Evolutionary conservation across 2,113 vertebrate species (phyloP).

Genomic region (Gasterosteus aculeatus): DNA sequence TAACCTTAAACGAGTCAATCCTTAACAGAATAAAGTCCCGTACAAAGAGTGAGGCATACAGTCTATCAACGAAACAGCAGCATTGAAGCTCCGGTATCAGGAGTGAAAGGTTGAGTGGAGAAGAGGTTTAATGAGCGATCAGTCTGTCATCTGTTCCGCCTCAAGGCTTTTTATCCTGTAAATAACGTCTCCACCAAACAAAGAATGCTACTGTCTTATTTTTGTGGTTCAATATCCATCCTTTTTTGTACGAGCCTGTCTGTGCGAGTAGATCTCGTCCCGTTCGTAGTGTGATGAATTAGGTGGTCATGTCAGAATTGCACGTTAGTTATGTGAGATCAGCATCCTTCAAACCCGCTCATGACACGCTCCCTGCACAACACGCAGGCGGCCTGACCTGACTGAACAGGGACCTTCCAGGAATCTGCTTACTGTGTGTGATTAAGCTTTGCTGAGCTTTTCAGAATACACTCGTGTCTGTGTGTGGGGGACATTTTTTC

Average conservation of each 20-base stretch:
- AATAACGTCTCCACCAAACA: slow-evolving; percentile 26
- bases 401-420: slow-evolving; percentile 61
- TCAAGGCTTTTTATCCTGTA: slow-evolving; percentile 25
- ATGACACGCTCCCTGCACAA: slow-evolving; percentile 9
- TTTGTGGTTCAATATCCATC: slow-evolving; percentile 40
- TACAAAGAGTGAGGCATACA: background rate
- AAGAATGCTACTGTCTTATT: slow-evolving; percentile 1
- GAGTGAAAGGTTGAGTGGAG: background rate
- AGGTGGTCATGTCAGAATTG: background rate
- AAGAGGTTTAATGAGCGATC: slow-evolving; percentile 3
- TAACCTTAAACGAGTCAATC: background rate
- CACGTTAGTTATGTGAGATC: slow-evolving; percentile 17
- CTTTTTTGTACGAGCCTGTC: slow-evolving; percentile 6
- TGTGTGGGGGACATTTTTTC: slow-evolving; percentile 23
- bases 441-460: slow-evolving; percentile 16
- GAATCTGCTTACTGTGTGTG: slow-evolving; percentile 51
- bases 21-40: background rate
- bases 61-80: background rate
- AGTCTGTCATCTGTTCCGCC: slow-evolving; percentile 6
- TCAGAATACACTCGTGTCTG: slow-evolving; percentile 14
- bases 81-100: background rate
- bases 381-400: slow-evolving; percentile 40
- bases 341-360: slow-evolving; percentile 21
- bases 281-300: background rate
- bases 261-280: background rate